Percentiles rank a stretch among this genome's conserved stretches.
Evolutionary conservation across 2,888 invertebrate species (phyloP).

Genomic region (Choreutis nemorana): DNA sequence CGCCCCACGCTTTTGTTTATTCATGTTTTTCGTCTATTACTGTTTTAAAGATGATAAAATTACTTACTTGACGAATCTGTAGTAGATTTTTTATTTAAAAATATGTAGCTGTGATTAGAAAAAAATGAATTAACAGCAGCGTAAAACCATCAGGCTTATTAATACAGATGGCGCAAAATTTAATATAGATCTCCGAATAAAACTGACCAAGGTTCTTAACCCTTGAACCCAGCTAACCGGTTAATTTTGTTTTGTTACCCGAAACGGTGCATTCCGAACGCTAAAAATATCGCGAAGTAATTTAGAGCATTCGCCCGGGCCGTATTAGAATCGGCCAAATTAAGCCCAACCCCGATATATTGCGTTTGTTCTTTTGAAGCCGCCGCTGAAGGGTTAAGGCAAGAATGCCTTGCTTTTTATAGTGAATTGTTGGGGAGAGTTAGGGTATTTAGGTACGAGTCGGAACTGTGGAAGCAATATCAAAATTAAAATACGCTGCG

Average conservation of each 20-base stretch:
- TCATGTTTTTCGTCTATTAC: constrained; percentile 10
- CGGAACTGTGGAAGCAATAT: no score
- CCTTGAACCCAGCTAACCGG: constrained; percentile 27
- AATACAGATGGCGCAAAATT: no score
- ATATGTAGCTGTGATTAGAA: no score
- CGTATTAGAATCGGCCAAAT: constrained; percentile 59
- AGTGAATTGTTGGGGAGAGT: no score
- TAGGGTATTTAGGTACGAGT: no score
- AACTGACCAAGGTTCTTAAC: constrained; percentile 27
- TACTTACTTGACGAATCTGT: no score
- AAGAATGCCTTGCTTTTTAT: constrained; percentile 67
- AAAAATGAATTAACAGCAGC: no score
- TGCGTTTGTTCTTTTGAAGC: constrained; percentile 67
- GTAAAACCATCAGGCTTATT: no score
- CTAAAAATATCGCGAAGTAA: constrained; percentile 64
- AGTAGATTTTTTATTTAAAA: no score
- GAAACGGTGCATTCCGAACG: constrained; percentile 59
- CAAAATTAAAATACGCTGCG: no score
- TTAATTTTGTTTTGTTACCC: constrained; percentile 57
- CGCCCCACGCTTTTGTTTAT: constrained; percentile 19
- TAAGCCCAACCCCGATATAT: constrained; percentile 62
- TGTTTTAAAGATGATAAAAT: background rate
- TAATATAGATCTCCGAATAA: background rate
- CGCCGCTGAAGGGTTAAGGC: constrained; percentile 62
- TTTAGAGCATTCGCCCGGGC: constrained; percentile 56